Conservation (phyloP, 2,888 invertebrate species). For the Cephus runcator region DNA sequence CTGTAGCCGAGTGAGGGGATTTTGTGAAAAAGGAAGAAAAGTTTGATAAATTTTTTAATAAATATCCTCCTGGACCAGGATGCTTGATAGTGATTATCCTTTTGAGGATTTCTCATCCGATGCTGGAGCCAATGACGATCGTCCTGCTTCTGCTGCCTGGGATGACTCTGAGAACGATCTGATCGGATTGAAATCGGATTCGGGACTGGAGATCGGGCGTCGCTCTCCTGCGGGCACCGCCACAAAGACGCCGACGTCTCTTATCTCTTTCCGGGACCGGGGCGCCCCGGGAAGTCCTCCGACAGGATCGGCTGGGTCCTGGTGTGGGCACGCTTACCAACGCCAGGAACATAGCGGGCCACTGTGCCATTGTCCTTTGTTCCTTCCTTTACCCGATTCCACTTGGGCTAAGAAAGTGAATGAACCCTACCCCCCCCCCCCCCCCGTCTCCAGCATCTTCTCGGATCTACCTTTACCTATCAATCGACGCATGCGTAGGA, state of each 20-base stretch:
- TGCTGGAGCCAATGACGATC: slow-evolving; percentile 7
- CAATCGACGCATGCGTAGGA: background rate
- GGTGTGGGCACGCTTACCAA: slow-evolving; percentile 18
- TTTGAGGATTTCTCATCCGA: slow-evolving; percentile 1
- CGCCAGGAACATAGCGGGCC: slow-evolving; percentile 41
- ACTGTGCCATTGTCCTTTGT: slow-evolving; percentile 59
- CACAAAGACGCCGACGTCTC: slow-evolving; percentile 58
- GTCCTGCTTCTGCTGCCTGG: slow-evolving; percentile 14
- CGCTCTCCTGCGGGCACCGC: slow-evolving; percentile 42
- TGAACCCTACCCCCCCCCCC: background rate
- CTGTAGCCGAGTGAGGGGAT: background rate
- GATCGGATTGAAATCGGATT: slow-evolving; percentile 43
- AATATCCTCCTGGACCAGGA: background rate
- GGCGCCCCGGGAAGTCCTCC: slow-evolving; percentile 51
- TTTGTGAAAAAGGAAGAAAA: background rate
- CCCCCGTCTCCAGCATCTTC: background rate
- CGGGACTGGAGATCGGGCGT: slow-evolving; percentile 31
- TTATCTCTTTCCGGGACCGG: slow-evolving; percentile 54
- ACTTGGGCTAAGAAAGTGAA: background rate
- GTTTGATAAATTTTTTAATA: background rate
- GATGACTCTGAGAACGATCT: slow-evolving; percentile 23
- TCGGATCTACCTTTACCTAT: background rate
- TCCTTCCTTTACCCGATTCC: slow-evolving; percentile 11
- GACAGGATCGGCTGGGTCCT: slow-evolving; percentile 30
- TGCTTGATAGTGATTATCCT: background rate